A percentile compares a stretch with the other conserved stretches of the same genome.
Conservation (phyloP, 2,113 vertebrate genomes). For the Talpa occidentalis region DNA sequence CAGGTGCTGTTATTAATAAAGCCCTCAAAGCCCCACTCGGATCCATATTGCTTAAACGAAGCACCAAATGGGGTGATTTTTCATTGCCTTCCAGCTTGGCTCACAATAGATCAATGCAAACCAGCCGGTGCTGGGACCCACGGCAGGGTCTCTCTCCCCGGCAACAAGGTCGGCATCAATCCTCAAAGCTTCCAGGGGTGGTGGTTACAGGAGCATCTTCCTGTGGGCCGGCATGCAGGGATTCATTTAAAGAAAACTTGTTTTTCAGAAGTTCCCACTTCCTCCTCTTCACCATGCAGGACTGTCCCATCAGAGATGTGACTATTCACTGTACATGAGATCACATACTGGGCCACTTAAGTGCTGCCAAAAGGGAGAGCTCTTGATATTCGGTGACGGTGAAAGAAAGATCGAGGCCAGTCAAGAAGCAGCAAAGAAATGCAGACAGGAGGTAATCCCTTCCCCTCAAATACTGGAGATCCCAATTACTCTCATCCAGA, state of each 20-base stretch:
- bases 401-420: background rate
- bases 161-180: background rate
- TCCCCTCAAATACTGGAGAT: background rate
- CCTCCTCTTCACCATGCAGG: background rate
- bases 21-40: constrained; percentile 39
- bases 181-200: background rate
- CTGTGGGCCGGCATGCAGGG: background rate
- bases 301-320: background rate
- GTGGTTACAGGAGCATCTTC: background rate
- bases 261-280: background rate
- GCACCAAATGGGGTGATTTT: constrained; percentile 59
- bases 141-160: background rate
- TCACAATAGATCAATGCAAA: background rate
- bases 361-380: background rate
- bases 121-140: background rate
- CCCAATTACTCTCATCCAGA: background rate
- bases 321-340: background rate
- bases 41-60: constrained; percentile 60
- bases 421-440: background rate
- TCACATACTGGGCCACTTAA: background rate
- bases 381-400: background rate
- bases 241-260: background rate
- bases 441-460: background rate
- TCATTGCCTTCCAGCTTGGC: constrained; percentile 46
- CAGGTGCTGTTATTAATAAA: constrained; percentile 73